Evolutionary conservation across 1,140 invertebrate genomes (phyloP), one percentile per base, ranked within the genome.

Genomic region (Bradysia coprophila): DNA sequence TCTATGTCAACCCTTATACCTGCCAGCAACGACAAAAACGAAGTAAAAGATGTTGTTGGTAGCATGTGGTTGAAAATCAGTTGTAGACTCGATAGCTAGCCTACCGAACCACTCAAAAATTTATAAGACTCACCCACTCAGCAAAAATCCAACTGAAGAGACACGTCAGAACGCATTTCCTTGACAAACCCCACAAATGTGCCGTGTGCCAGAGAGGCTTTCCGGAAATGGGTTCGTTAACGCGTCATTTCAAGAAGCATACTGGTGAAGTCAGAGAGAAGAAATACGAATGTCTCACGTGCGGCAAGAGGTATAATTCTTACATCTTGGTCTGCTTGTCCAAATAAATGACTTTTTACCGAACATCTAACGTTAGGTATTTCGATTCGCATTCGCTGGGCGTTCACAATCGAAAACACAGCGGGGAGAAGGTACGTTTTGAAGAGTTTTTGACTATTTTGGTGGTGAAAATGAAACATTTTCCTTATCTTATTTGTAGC

Each of bases 341-440:
- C 50, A n/a, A n/a, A n/a, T n/a, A n/a, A n/a, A n/a, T n/a, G n/a
- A n/a, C n/a, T n/a, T n/a, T n/a, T n/a, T n/a, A n/a, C n/a, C n/a
- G n/a, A n/a, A n/a, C n/a, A n/a, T n/a, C n/a, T n/a, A 45, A 21
- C 79, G 76, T 50, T n/a, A 76, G 73, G 0, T 76, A 79, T 51
- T 49, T 36, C 67, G 73, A 18, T 76, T 72, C 21, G 48, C 59
- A 38, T 53, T 76, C 33, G 60, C 69, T 45, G 71, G 45, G 52
- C 47, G 61, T 76, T 15, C 78, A 81, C 53, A 71, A 73, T 41
- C 62, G 75, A 43, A 71, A 68, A 43, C 77, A 81, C 51, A 77
- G 74, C 6, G 76, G 76, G 2, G 74, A 79, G 51, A 67, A 72
- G n/a, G n/a, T n/a, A n/a, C n/a, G n/a, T n/a, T n/a, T n/a, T n/a